Conservation (phyloP, 2,113 vertebrate species). For the Psittacus erithacus region DNA sequence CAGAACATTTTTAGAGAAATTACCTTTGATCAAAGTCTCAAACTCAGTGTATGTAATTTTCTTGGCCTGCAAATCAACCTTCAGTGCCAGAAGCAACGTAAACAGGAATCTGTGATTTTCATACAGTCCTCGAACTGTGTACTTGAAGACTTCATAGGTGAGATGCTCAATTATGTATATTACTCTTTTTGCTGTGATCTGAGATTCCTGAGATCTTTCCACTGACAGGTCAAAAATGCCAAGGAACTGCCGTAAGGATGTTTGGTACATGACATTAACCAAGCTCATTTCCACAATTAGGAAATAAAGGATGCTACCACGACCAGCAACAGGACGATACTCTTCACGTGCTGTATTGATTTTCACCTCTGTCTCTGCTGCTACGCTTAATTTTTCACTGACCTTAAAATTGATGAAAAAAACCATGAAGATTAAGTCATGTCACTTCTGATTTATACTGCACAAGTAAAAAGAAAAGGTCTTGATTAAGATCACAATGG, state of each 20-base stretch:
- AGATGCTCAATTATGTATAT: conserved; percentile 79
- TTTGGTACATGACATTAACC: conserved; percentile 89
- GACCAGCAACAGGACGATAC: conserved; percentile 82
- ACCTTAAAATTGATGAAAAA: conserved; percentile 74
- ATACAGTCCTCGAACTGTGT: conserved; percentile 82
- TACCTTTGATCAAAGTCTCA: conserved; percentile 86
- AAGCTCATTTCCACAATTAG: conserved; percentile 87
- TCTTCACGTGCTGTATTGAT: conserved; percentile 86
- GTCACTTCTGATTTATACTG: neutral
- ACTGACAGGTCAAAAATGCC: conserved; percentile 83
- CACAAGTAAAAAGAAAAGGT: neutral
- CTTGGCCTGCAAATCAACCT: conserved; percentile 81
- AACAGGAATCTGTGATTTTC: conserved; percentile 86
- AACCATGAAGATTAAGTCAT: neutral
- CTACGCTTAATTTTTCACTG: conserved; percentile 81
- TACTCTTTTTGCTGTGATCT: conserved; percentile 81
- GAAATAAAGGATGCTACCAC: conserved; percentile 88
- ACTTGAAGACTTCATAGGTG: conserved; percentile 81
- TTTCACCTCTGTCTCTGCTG: conserved; percentile 83
- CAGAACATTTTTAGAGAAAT: neutral
- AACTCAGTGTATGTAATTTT: conserved; percentile 83
- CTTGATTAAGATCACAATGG: neutral
- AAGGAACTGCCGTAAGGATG: conserved; percentile 83
- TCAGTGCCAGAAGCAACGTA: conserved; percentile 82
- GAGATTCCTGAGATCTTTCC: conserved; percentile 77